phyloP scores from a whole-genome alignment of 2,888 invertebrate species.

The Entomobrya proxima region DNA sequence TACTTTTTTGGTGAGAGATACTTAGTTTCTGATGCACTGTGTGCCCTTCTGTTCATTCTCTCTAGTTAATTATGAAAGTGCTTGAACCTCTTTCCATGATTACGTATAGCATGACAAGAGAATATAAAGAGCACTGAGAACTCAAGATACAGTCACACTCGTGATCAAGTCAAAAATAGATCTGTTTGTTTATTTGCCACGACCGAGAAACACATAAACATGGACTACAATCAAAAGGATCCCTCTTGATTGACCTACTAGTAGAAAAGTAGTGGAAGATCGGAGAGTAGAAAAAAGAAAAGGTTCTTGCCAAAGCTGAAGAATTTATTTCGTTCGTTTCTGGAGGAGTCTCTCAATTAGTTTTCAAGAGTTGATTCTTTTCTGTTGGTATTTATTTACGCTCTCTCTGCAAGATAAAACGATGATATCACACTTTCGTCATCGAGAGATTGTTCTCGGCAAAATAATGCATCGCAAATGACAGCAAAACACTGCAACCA shows the following conservation, averaged over 20 bases:
- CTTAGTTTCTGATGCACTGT: constrained; percentile 25
- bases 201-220: neutral
- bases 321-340: neutral
- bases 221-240: constrained; percentile 17
- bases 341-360: constrained; percentile 36
- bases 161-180: constrained; percentile 7
- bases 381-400: constrained; percentile 13
- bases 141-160: too few relatives aligned
- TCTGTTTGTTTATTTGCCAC: neutral
- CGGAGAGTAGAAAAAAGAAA: neutral
- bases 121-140: too few relatives aligned
- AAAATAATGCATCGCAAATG: too few relatives aligned
- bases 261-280: neutral
- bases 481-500: neutral
- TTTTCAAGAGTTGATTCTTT: constrained; percentile 19
- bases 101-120: neutral
- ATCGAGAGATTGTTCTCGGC: neutral
- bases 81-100: constrained; percentile 2
- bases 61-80: constrained; percentile 50
- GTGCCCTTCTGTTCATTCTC: neutral
- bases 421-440: constrained; percentile 1
- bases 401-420: neutral
- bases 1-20: neutral
- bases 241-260: constrained; percentile 27
- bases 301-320: neutral